Evolutionary conservation across 2,113 vertebrate genomes (phyloP).

Genomic region (Odocoileus hemionus): DNA sequence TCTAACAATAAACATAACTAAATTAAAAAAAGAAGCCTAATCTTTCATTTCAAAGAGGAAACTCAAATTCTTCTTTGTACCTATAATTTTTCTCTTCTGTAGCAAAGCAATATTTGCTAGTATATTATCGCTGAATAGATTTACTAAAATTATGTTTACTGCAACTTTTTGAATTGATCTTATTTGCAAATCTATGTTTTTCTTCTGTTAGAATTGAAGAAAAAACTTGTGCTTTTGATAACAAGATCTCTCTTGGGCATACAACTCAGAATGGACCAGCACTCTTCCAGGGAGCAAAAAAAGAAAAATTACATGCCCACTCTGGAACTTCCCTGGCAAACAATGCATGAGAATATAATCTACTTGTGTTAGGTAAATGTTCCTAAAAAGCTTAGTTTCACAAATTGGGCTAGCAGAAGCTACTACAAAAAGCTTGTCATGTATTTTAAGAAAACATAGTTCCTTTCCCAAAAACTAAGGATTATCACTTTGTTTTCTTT

Average conservation of each 20-base stretch:
- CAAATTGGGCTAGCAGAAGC: neutral
- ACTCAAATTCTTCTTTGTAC: neutral
- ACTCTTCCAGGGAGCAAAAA: neutral
- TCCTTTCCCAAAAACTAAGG: neutral
- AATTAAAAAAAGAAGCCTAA: neutral
- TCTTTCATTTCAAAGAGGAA: neutral
- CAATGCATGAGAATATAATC: neutral
- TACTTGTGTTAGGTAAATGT: neutral
- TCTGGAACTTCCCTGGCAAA: constrained; percentile 26
- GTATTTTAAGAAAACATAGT: neutral
- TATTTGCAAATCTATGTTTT: neutral
- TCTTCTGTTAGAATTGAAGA: neutral
- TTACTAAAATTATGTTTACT: neutral
- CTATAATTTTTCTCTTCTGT: neutral
- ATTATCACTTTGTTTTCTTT: neutral
- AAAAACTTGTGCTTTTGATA: neutral
- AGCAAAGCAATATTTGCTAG: neutral
- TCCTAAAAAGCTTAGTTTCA: neutral
- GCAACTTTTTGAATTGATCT: neutral
- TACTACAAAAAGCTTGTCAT: neutral
- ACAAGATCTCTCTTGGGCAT: neutral
- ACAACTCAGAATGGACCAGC: neutral
- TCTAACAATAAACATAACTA: neutral
- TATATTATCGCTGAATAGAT: neutral
- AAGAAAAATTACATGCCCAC: constrained; percentile 9